Base-by-base conservation (phyloP, 2,113 vertebrate species). In the Nycticorax nycticorax region DNA sequence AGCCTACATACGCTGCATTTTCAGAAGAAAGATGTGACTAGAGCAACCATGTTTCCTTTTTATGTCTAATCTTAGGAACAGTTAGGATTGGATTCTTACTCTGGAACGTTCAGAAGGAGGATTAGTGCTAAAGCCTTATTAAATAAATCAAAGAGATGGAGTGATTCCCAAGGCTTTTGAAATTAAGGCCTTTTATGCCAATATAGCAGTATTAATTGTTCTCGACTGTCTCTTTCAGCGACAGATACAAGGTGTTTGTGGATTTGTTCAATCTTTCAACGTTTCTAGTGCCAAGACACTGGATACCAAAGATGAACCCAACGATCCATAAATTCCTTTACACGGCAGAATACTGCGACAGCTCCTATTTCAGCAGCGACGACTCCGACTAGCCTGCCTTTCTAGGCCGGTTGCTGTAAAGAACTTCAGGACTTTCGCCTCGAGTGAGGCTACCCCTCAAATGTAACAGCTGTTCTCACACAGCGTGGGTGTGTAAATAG, bases 231-330 rank as follows among this genome's bases (percentile, higher is more conserved):
- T 90, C 87, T 96, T 95, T 35, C 97, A 99, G 99, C 93, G 99
- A 99, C 97, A 99, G 99, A 83, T 99, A 99, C 97, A 99, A 99
- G 91, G 99, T 99, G 24, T 99, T 99, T 77, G 99, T 99, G 96
- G 99, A 99, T 92, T 98, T 99, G 89, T 99, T 99, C 98, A 99
- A 99, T 96, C 98, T 99, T 96, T 99, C 99, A 48, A 99, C 98
- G 0, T 99, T 99, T 95, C 97, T 99, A 97, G 98, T 99, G 76
- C 99, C 99, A 52, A 98, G 99, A 78, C 97, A 98, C 85, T 99
- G 99, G 99, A 97, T 99, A 66, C 99, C 99, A 43, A 99, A 99
- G 97, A 98, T 99, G 97, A 99, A 99, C 76, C 99, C 99, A 67
- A 98, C 67, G 39, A 83, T 99, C 53, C 99, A 99, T 43, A 99